phyloP scores from a whole-genome alignment of 2,888 invertebrate species.

The Carterocephalus palaemon region DNA sequence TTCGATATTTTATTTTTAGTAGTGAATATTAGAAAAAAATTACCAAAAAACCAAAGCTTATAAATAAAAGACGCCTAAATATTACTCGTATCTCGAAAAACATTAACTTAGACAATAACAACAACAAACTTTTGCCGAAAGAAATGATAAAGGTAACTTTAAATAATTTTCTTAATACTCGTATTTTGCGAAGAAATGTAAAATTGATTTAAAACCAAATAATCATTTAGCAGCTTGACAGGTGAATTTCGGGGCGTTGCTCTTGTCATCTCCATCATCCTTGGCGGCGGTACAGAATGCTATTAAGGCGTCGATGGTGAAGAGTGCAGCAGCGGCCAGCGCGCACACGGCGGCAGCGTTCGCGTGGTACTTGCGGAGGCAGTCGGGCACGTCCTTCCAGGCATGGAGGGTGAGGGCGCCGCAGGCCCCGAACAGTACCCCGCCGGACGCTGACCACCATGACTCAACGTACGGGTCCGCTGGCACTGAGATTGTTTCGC shows the following conservation, averaged over 20 bases:
- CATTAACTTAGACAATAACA: no score
- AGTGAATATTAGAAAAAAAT: no score
- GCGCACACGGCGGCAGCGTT: constrained; percentile 55
- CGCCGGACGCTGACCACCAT: constrained; percentile 67
- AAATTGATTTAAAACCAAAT: no score
- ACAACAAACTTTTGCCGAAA: no score
- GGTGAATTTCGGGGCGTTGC: constrained; percentile 44
- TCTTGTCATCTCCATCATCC: constrained; percentile 43
- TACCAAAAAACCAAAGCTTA: no score
- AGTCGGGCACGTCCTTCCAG: constrained; percentile 55
- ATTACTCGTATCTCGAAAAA: no score
- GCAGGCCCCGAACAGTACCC: constrained; percentile 52
- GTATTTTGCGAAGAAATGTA: no score
- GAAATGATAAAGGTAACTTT: no score
- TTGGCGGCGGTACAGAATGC: constrained; percentile 57
- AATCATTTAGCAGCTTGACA: constrained; percentile 33
- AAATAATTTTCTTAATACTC: no score
- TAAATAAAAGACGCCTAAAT: no score
- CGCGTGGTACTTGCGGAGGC: constrained; percentile 46
- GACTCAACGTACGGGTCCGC: constrained; percentile 68
- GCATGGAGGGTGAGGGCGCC: constrained; percentile 52
- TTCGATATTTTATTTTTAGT: no score
- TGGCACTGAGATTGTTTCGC: constrained; percentile 62
- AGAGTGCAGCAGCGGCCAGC: constrained; percentile 49
- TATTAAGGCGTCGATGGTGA: constrained; percentile 53